Conservation (phyloP, 2,797 vertebrate species). For the Lindbergichthys nudifrons region DNA sequence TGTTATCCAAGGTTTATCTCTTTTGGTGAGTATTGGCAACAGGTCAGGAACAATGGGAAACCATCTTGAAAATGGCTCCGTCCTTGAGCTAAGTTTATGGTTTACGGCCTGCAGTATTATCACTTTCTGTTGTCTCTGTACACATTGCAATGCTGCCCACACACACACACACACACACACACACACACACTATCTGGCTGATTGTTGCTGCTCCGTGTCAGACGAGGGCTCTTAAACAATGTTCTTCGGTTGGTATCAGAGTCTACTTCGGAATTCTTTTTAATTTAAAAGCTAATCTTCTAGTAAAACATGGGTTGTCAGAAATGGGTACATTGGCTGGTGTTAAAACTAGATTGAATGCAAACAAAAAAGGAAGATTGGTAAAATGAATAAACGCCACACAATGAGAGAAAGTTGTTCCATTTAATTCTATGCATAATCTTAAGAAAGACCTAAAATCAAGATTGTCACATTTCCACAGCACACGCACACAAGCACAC, state of each 20-base stretch:
- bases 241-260: slow-evolving; percentile 12
- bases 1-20: slow-evolving; percentile 54
- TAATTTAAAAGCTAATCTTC: background rate
- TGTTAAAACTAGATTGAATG: slow-evolving; percentile 7
- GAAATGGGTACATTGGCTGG: background rate
- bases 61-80: slow-evolving; percentile 58
- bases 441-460: slow-evolving; percentile 87
- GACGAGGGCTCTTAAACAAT: slow-evolving; percentile 40
- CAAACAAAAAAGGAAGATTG: background rate
- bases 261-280: too few species aligned
- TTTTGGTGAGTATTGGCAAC: slow-evolving; percentile 55
- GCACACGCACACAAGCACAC: slow-evolving; percentile 85
- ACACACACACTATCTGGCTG: slow-evolving; percentile 35
- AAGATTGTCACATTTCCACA: slow-evolving; percentile 91
- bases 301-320: background rate
- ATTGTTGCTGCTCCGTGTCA: slow-evolving; percentile 57
- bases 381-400: slow-evolving; percentile 66
- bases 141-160: slow-evolving; percentile 71
- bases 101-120: slow-evolving; percentile 77
- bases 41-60: slow-evolving; percentile 66
- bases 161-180: slow-evolving; percentile 12
- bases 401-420: slow-evolving; percentile 79
- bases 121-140: slow-evolving; percentile 83
- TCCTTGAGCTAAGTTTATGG: slow-evolving; percentile 78
- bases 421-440: slow-evolving; percentile 88